phyloP scores from a whole-genome alignment of 1,140 invertebrate genomes.

The Cydia amplana region DNA sequence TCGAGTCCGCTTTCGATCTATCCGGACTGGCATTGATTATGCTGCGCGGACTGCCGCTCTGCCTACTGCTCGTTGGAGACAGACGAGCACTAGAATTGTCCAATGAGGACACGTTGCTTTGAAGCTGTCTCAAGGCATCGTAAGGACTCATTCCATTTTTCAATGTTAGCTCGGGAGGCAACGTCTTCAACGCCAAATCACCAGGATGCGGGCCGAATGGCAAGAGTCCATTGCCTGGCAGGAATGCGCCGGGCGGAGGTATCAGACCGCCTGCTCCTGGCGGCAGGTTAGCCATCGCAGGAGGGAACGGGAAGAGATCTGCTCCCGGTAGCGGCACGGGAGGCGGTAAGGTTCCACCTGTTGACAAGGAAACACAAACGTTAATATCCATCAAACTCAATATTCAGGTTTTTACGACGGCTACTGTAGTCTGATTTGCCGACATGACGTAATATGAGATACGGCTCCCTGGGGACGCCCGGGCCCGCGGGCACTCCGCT shows the following conservation, averaged over 20 bases:
- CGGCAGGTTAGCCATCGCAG: constrained; percentile 74
- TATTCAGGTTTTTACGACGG: constrained; percentile 45
- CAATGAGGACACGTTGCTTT: constrained; percentile 73
- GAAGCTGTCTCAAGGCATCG: constrained; percentile 71
- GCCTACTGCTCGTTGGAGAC: constrained; percentile 80
- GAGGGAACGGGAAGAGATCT: constrained; percentile 74
- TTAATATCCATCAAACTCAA: constrained; percentile 46
- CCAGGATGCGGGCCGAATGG: constrained; percentile 74
- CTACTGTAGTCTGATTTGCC: constrained; percentile 60
- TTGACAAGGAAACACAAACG: constrained; percentile 55
- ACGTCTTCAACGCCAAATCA: constrained; percentile 67
- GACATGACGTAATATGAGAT: constrained; percentile 76
- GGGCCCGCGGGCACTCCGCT: constrained; percentile 68
- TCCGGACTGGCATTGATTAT: constrained; percentile 73
- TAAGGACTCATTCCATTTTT: constrained; percentile 70
- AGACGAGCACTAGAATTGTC: constrained; percentile 75
- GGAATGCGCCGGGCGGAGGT: constrained; percentile 75
- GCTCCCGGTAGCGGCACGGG: constrained; percentile 77
- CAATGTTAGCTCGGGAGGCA: constrained; percentile 65
- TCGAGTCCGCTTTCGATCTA: constrained; percentile 77
- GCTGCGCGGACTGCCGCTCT: constrained; percentile 77
- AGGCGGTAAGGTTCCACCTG: constrained; percentile 75
- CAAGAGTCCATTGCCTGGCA: constrained; percentile 70
- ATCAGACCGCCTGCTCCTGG: constrained; percentile 77
- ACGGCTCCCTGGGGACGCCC: constrained; percentile 67